Conservation (phyloP, 2,888 invertebrate species). For the Drosophila lutescens region DNA sequence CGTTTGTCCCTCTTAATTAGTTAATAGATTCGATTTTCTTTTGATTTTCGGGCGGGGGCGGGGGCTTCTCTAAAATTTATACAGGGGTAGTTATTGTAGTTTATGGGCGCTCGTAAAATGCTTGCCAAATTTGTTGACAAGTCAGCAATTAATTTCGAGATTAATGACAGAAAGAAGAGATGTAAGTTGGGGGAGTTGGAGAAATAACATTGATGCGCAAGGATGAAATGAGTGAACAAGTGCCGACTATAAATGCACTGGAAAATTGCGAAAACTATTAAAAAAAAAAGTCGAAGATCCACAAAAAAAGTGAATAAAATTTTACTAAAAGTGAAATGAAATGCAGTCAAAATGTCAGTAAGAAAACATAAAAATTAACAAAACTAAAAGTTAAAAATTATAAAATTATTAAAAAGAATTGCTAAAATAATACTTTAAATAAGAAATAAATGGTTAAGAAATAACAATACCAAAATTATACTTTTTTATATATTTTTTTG, state of each 20-base stretch:
- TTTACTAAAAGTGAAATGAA: no score
- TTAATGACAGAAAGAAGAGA: slow-evolving; percentile 13
- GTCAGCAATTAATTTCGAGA: slow-evolving; percentile 60
- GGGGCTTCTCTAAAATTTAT: slow-evolving; percentile 23
- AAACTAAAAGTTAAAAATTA: no score
- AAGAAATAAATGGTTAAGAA: no score
- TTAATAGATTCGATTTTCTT: slow-evolving; percentile 68
- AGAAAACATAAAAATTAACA: no score
- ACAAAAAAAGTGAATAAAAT: background rate
- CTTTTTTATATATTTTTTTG: no score
- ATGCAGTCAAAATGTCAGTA: no score
- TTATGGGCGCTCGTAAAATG: slow-evolving; percentile 47
- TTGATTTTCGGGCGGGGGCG: background rate
- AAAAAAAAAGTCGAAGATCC: background rate
- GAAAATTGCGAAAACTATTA: background rate
- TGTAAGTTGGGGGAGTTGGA: slow-evolving; percentile 3
- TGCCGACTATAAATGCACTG: slow-evolving; percentile 23
- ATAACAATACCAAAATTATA: no score
- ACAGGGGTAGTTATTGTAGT: slow-evolving; percentile 19
- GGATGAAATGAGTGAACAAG: slow-evolving; percentile 6
- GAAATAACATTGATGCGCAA: background rate
- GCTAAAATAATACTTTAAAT: no score
- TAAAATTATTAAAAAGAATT: no score
- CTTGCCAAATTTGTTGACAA: slow-evolving; percentile 57
- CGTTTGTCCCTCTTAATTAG: slow-evolving; percentile 64